Conservation (phyloP, 2,797 vertebrate species). For the Leptoclinus maculatus region DNA sequence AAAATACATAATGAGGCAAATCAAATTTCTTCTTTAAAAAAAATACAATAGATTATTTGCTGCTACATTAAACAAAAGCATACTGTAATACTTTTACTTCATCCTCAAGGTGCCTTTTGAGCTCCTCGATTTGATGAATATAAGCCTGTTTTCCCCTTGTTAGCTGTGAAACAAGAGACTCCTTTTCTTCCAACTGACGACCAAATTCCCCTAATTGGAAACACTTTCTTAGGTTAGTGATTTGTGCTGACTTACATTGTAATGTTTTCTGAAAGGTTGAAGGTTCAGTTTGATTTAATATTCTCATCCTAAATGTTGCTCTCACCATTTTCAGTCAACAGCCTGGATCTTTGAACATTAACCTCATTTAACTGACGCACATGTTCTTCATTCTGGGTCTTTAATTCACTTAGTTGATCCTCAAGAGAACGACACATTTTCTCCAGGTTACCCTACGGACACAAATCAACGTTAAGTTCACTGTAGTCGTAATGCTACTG, state of each 20-base stretch:
- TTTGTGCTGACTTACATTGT: neutral
- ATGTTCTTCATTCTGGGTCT: conserved; percentile 80
- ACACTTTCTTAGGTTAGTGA: neutral
- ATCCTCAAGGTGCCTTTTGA: conserved; percentile 89
- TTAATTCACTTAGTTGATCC: conserved; percentile 83
- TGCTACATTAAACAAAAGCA: neutral
- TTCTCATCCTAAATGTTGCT: neutral
- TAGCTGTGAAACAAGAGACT: conserved; percentile 87
- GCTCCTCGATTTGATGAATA: conserved; percentile 86
- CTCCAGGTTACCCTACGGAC: conserved; percentile 81
- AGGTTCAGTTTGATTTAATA: neutral
- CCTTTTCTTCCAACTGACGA: conserved; percentile 88
- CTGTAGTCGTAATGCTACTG: neutral
- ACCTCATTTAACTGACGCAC: conserved; percentile 83
- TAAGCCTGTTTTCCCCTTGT: conserved; percentile 85
- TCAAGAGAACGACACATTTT: conserved; percentile 81
- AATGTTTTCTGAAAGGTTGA: neutral
- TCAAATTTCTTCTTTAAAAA: neutral
- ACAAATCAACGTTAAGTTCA: conserved; percentile 1
- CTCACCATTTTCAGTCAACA: conserved; percentile 69
- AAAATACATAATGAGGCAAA: neutral
- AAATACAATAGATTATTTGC: neutral
- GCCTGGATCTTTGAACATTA: conserved; percentile 60
- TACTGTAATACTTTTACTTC: conserved; percentile 67
- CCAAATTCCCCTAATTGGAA: conserved; percentile 80